Base-by-base conservation (phyloP, 2,888 invertebrate genomes). In the Mesorhabditis sp. region DNA sequence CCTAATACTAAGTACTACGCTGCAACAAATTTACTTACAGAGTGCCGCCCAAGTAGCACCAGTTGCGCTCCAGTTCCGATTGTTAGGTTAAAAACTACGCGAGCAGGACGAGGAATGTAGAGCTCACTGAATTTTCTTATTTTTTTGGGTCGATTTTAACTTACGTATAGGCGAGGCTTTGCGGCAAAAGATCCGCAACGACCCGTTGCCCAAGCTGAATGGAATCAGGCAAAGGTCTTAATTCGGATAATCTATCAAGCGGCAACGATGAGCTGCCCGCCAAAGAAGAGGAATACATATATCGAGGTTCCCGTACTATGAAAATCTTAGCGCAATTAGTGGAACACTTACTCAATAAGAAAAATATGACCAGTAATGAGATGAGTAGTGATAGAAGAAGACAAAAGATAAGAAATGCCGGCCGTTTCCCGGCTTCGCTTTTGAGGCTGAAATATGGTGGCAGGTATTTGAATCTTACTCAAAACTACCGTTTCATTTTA, bases 21-120 rank as follows among this genome's bases (percentile, higher is more conserved):
- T 7, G 41, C 10, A 15, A 15, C 41, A n/a, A n/a, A n/a, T 7
- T n/a, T n/a, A 13, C 63, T n/a, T 7, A 75, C 76, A 4, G 72
- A 95, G 82, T 94, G 90, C 79, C 96, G 89, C 3, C 94, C 95
- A 86, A 97, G 95, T 15, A 97, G 92, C 62, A 95, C 97, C 86
- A 97, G 74, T 64, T 87, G 83, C 5, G 87, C 86, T 7, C 77
- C 74, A 0, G 80, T 73, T 13, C 77, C 76, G 7, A 82, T 71
- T 1, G 81, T 77, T 13, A 80, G 72, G 70, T 82, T 82, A 74
- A 82, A 78, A 5, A 62, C n/a, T 62, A 78, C 71, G 4, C 77
- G 71, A 0, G 70, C 45, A 4, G 76, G 68, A 44, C 72, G 72
- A 13, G 74, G 67, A 15, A 78, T 67, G 4, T 71, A 70, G 15